Evolutionary conservation across 2,797 vertebrate species (phyloP).

Genomic region (Sparidentex hasta): DNA sequence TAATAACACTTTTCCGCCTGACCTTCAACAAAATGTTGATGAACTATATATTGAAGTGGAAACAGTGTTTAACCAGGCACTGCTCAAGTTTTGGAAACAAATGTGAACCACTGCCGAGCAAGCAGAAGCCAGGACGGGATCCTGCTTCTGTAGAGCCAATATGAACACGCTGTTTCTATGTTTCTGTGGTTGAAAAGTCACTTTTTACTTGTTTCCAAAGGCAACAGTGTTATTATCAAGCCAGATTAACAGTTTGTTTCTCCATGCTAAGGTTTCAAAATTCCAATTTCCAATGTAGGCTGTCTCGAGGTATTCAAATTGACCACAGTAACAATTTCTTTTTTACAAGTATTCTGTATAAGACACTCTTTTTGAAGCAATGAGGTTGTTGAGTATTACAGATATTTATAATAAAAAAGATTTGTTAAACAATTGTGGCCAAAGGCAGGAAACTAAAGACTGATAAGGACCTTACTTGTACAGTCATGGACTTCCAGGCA

Average conservation of each 20-base stretch:
- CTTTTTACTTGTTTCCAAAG: conserved; percentile 3
- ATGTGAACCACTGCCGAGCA: conserved; percentile 56
- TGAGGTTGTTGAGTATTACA: conserved; percentile 9
- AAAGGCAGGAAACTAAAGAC: conserved; percentile 11
- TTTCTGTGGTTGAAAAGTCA: not conserved
- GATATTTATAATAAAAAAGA: conserved; percentile 1
- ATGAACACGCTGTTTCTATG: conserved; percentile 15
- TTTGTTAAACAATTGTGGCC: not conserved
- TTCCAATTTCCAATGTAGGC: not conserved
- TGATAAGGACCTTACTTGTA: not conserved
- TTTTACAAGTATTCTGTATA: conserved; percentile 7
- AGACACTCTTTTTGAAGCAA: conserved; percentile 6
- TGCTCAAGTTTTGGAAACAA: conserved; percentile 13
- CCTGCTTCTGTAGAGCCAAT: conserved; percentile 4
- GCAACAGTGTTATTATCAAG: not conserved
- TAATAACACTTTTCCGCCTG: not conserved
- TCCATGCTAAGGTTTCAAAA: not conserved
- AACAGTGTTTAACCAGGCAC: conserved; percentile 10
- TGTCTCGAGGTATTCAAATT: conserved; percentile 11
- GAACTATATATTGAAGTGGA: conserved; percentile 22
- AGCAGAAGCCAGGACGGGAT: conserved; percentile 26
- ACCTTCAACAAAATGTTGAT: not conserved
- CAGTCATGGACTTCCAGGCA: conserved; percentile 18
- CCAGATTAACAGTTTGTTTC: not conserved
- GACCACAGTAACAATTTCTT: not conserved